These are phyloP conservation scores for Paramormyrops hopkinsi DNA, from an alignment of 2,797 vertebrate genomes.

Conservation along the genomic window DNA sequence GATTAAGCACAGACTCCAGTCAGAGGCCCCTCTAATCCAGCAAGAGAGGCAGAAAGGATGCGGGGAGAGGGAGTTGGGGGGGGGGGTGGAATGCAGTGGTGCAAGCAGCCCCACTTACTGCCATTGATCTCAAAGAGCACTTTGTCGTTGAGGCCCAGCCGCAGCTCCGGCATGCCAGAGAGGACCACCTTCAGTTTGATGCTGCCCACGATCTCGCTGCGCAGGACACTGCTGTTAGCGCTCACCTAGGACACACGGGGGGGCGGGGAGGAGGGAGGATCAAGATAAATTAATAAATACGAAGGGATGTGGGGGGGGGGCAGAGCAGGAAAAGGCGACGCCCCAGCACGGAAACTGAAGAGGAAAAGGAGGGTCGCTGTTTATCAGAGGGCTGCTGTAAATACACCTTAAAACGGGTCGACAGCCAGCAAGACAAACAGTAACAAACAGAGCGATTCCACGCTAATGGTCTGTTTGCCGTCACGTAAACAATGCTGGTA, in stretches of 20 bases:
- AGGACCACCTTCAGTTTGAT: slow-evolving; percentile 70
- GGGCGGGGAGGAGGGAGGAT: background rate
- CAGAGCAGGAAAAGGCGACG: background rate
- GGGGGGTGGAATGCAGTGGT: background rate
- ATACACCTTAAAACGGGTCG: background rate
- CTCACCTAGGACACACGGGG: slow-evolving; percentile 52
- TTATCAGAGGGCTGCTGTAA: background rate
- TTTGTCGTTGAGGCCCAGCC: slow-evolving; percentile 74
- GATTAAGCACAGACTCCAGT: slow-evolving; percentile 47
- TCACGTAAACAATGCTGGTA: background rate
- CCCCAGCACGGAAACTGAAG: background rate
- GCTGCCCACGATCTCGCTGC: slow-evolving; percentile 68
- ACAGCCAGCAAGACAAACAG: background rate
- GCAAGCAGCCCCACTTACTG: slow-evolving; percentile 54
- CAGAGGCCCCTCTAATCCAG: slow-evolving; percentile 19
- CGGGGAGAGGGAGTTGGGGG: slow-evolving; percentile 16
- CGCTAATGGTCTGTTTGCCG: background rate
- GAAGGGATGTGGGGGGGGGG: background rate
- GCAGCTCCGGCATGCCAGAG: slow-evolving; percentile 72
- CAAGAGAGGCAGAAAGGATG: background rate
- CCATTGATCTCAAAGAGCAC: slow-evolving; percentile 74
- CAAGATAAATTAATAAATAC: background rate
- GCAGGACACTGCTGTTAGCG: slow-evolving; percentile 62
- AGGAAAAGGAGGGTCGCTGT: background rate
- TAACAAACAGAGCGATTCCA: background rate